These are phyloP conservation scores for Rhabdornis inornatus DNA, from an alignment of 2,113 vertebrate genomes.

Conservation along the genomic window DNA sequence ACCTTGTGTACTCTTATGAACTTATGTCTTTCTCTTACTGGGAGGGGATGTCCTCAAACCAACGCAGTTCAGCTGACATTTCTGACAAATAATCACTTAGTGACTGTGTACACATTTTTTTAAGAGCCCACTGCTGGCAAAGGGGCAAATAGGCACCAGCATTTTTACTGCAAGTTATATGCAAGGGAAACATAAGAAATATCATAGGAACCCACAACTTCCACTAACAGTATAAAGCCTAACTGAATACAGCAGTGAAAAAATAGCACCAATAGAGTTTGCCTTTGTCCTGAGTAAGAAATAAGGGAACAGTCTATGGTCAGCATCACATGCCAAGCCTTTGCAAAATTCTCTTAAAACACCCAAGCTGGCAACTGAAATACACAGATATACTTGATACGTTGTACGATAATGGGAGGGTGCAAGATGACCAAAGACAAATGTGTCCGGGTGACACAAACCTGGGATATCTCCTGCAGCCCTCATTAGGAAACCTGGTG, in stretches of 20 bases:
- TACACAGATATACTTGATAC: neutral
- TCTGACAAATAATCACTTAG: conserved; percentile 60
- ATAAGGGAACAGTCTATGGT: neutral
- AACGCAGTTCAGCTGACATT: conserved; percentile 14
- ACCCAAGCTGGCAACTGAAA: neutral
- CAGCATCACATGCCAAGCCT: neutral
- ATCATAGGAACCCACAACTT: conserved; percentile 31
- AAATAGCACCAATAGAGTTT: neutral
- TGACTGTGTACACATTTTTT: neutral
- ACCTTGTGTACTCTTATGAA: neutral
- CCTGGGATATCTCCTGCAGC: neutral
- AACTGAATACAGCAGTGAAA: conserved; percentile 5
- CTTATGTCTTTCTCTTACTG: neutral
- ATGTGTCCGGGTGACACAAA: neutral
- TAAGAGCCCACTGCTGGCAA: conserved; percentile 22
- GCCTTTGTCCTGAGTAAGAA: conserved; percentile 22
- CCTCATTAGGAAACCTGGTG: neutral
- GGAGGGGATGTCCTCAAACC: neutral
- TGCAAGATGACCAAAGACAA: neutral
- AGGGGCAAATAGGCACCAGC: conserved; percentile 39
- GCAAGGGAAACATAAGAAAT: conserved; percentile 21
- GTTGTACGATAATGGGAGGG: neutral
- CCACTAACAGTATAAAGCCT: conserved; percentile 19
- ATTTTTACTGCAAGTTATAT: conserved; percentile 48
- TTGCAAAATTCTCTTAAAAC: neutral